phyloP scores from a whole-genome alignment of 2,888 invertebrate genomes.

The Hyposoter dolosus region DNA sequence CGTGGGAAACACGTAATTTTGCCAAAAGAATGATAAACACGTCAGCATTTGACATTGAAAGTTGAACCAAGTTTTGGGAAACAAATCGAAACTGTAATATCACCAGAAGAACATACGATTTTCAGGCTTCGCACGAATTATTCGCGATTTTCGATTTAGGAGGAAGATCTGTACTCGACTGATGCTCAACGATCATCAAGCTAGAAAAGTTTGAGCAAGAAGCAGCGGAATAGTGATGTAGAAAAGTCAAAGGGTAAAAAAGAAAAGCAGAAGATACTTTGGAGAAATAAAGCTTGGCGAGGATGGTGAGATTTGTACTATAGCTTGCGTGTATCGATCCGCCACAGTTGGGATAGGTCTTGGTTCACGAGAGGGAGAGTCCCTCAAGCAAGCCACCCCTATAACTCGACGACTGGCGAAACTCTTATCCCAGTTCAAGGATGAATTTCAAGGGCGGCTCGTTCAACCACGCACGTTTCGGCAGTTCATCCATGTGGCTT shows the following conservation, averaged over 20 bases:
- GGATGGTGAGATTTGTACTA: constrained; percentile 63
- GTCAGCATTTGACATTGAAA: not conserved
- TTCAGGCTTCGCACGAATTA: not conserved
- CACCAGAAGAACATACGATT: not conserved
- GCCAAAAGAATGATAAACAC: not conserved
- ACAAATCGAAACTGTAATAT: not conserved
- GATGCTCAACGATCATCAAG: not conserved
- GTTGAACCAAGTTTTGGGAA: not conserved
- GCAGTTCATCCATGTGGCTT: constrained; percentile 61
- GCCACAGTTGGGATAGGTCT: constrained; percentile 82
- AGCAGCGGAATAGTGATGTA: constrained; percentile 10
- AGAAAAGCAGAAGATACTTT: constrained; percentile 67
- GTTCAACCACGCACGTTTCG: constrained; percentile 71
- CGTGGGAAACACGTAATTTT: constrained; percentile 34
- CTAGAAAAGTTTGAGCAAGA: not conserved
- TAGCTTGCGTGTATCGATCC: constrained; percentile 81
- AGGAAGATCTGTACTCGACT: not conserved
- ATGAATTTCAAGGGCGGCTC: constrained; percentile 82
- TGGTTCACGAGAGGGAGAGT: constrained; percentile 69
- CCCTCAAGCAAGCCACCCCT: constrained; percentile 43
- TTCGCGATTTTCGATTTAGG: not conserved
- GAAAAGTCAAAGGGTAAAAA: constrained; percentile 55
- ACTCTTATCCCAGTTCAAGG: constrained; percentile 83
- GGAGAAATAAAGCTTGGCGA: constrained; percentile 75
- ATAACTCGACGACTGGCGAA: constrained; percentile 62